Percentiles rank a stretch among this genome's conserved stretches.
These are phyloP conservation scores for Hippocampus kuda DNA, from an alignment of 2,797 vertebrate genomes.

Conservation along the genomic window DNA sequence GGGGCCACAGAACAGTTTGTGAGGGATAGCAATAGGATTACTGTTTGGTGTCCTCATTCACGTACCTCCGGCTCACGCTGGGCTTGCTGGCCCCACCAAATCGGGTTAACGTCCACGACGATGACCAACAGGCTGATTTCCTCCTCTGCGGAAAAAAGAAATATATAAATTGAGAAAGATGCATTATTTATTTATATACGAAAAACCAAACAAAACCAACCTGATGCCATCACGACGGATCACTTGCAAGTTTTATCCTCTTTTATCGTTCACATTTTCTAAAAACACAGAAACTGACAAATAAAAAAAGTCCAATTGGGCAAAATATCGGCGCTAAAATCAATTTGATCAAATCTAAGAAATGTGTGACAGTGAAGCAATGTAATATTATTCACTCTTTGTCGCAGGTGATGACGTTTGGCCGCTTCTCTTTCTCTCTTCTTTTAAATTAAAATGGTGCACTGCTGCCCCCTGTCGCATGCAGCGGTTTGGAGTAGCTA, in stretches of 20 bases:
- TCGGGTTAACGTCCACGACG: slow-evolving; percentile 85
- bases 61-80: slow-evolving; percentile 77
- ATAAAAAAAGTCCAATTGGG: background rate
- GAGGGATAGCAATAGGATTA: background rate
- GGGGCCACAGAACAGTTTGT: background rate
- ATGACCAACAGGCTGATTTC: slow-evolving; percentile 83
- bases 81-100: slow-evolving; percentile 94
- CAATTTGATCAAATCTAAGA: background rate
- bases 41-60: background rate
- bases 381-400: background rate
- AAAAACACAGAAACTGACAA: background rate
- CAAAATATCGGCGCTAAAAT: background rate
- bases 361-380: no score
- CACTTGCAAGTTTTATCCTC: background rate
- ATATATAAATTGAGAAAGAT: background rate
- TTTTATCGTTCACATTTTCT: background rate
- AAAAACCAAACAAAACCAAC: slow-evolving; percentile 16
- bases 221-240: slow-evolving; percentile 44
- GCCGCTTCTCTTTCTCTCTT: background rate
- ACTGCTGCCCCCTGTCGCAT: background rate
- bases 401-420: background rate
- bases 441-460: background rate
- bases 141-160: slow-evolving; percentile 71
- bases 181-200: background rate
- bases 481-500: no score